Evolutionary conservation across 2,113 vertebrate species (phyloP), one percentile per base, ranked within the genome.

Genomic region (Oreochromis aureus): DNA sequence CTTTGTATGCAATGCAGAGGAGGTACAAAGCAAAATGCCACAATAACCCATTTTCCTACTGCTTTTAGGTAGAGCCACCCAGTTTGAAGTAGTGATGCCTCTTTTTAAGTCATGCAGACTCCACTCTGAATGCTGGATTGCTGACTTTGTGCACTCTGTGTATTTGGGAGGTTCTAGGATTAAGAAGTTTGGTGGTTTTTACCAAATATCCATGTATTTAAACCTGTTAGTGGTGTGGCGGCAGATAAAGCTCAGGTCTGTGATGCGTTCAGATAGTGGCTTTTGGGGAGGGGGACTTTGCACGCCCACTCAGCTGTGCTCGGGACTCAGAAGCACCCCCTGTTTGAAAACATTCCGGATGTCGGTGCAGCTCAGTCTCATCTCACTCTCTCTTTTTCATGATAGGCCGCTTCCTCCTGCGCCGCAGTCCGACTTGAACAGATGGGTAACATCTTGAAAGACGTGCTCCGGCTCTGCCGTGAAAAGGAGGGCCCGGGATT

Each of bases 321-420:
- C 55, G 6, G 46, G 86, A 71, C 93, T 91, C 93, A 83, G 81
- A 91, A 59, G 88, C 88, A 71, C 89, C 88, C 86, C 81, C 84
- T 88, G 88, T 80, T 48, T 71, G 89, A 86, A 89, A 91, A 79
- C 82, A 92, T 83, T 73, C 94, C 95, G 94, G 94, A 94, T 94
- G 94, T 95, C 84, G 27, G 27, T 10, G 8, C 48, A 46, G 55
- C 87, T 87, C 89, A 36, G 56, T 58, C 85, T 94, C 90, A 89
- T 94, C 88, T 88, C 76, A 79, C 89, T 89, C 86, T 89, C 84
- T 80, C 27, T 34, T 56, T 78, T 71, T 81, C 24, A 16, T 56
- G 10, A 81, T 73, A 13, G 30, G n/a, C 85, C n/a, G 80, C 55
- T 89, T 90, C 88, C 87, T 88, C 61, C 32, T 55, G 2, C 66